Conservation (phyloP, 2,797 vertebrate genomes). For the Rhadinocentrus ornatus region DNA sequence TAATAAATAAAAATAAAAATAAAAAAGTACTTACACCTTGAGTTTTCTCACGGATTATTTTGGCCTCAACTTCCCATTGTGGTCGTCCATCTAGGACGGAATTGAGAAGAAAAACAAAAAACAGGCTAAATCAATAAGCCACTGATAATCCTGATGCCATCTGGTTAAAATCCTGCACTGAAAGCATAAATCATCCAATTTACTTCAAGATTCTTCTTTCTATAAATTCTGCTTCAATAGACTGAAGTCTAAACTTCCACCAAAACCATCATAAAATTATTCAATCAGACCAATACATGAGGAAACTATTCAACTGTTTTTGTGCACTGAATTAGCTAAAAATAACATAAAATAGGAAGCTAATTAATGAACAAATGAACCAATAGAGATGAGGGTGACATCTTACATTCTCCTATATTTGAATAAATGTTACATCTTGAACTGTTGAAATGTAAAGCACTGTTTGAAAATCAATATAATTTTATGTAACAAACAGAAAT, state of each 20-base stretch:
- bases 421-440: background rate
- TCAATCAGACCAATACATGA: background rate
- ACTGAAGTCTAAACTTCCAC: background rate
- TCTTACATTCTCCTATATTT: constrained; percentile 1
- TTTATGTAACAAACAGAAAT: constrained; percentile 5
- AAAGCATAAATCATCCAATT: background rate
- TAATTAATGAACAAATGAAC: background rate
- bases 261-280: background rate
- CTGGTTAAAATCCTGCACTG: background rate
- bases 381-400: background rate
- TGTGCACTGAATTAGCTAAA: background rate
- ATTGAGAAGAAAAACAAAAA: background rate
- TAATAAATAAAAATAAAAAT: background rate
- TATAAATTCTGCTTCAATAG: background rate
- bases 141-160: background rate
- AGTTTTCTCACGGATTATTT: constrained; percentile 93
- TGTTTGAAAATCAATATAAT: background rate
- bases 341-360: background rate
- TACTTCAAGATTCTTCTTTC: background rate
- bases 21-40: constrained; percentile 88
- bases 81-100: constrained; percentile 91
- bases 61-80: constrained; percentile 98
- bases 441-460: too few relatives aligned
- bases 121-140: background rate
- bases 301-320: background rate